Base-by-base conservation (phyloP, 2,888 invertebrate species). In the Syrista parreyssii region DNA sequence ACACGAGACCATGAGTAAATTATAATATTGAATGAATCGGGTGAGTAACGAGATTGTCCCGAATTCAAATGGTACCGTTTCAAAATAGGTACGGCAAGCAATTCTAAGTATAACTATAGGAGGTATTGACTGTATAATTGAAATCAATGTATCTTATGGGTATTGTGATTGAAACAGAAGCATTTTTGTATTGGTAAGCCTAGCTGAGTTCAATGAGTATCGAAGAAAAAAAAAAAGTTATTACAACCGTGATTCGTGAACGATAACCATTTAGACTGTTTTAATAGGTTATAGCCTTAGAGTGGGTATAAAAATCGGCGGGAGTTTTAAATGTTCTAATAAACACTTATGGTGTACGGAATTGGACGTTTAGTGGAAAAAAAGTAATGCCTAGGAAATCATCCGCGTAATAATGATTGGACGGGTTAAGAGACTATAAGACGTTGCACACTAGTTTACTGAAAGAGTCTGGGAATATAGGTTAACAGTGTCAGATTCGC, bases 401-500 rank as follows among this genome's bases (percentile, higher is more conserved):
- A 55, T 55, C 23, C 23, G 55, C 55, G 55, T 23, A 55, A 55
- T 23, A 55, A 9, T 23, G 55, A 23, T 55, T 55, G 55, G 23
- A 9, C 55, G 55, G 55, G 6, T 23, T 55, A 55, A 55, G 23
- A 55, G 55, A 55, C 9, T 55, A 55, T 55, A 23, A 15, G 55
- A 9, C 55, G 6, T 23, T 55, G 23, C 55, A 55, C 55, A 55
- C 9, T 55, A 23, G 15, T 55, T 55, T 23, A 55, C 23, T 55
- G 55, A 55, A 55, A 55, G 15, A 55, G 9, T 23, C 55, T 71
- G n/a, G 4, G 71, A 71, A 71, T 71, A 71, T 71, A 23, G 71
- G 71, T 71, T 71, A 71, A 71, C 71, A 71, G 71, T 33, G 31
- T 71, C 12, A 71, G 71, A 71, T 71, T 71, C 71, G 71, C 9